Evolutionary conservation across 2,797 vertebrate genomes (phyloP).

Genomic region (Halcyon badia): DNA sequence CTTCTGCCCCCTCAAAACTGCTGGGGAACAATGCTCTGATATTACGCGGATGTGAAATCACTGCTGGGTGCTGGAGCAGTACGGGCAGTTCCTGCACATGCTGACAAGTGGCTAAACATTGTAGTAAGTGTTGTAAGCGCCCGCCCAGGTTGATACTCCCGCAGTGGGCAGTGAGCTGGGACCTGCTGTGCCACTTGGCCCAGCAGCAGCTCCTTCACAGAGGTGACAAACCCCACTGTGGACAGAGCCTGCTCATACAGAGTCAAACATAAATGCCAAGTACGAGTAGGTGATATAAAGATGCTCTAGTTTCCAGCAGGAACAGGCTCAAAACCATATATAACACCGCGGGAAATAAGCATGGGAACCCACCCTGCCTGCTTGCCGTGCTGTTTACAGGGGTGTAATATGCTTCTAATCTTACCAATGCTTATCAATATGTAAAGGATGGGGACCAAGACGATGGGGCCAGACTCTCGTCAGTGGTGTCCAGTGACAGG

Average conservation of each 20-base stretch:
- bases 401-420: neutral
- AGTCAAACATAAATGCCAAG: neutral
- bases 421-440: neutral
- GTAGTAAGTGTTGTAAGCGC: neutral
- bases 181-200: accelerated
- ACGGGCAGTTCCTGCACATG: neutral
- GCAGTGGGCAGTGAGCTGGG: neutral
- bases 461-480: neutral
- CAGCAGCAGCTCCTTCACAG: neutral
- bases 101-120: neutral
- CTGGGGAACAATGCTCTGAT: neutral
- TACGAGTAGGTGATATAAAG: accelerated
- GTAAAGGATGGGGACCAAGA: neutral
- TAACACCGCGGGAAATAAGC: neutral
- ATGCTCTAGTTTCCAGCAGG: neutral
- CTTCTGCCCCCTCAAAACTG: neutral
- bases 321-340: neutral
- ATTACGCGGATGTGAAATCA: neutral
- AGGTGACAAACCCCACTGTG: accelerated
- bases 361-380: accelerated
- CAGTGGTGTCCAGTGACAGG: neutral
- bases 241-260: accelerated
- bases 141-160: accelerated
- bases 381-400: neutral
- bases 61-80: neutral